Percentiles rank a stretch among this genome's conserved stretches.
phyloP scores from a whole-genome alignment of 2,888 invertebrate genomes.

The Drosophila subsilvestris region DNA sequence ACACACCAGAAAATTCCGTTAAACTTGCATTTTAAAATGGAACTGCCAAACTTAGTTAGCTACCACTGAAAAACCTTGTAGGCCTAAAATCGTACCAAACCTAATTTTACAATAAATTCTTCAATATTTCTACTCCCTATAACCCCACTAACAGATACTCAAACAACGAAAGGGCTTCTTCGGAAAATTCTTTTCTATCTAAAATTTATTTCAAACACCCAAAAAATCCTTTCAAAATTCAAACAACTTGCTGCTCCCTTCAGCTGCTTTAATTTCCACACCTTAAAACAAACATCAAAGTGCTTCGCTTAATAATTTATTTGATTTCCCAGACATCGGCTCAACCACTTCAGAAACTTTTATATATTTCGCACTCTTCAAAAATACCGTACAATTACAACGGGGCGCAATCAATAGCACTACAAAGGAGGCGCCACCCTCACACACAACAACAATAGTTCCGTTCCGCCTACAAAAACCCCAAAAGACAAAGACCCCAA shows the following conservation, averaged over 20 bases:
- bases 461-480: neutral
- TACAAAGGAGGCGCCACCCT: neutral
- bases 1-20: no score
- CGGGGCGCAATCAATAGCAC: slow-evolving; percentile 3
- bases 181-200: no score
- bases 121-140: no score
- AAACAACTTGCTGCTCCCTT: neutral
- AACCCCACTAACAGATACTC: no score
- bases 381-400: neutral
- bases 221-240: neutral
- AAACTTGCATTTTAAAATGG: no score
- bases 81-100: no score
- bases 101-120: no score
- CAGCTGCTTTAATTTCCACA: neutral
- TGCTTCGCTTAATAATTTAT: neutral
- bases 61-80: no score
- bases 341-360: neutral
- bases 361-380: neutral
- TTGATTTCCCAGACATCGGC: neutral
- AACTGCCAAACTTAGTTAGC: no score
- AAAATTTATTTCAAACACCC: neutral
- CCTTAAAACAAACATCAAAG: neutral
- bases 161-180: no score
- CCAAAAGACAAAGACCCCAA: slow-evolving; percentile 24
- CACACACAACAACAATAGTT: slow-evolving; percentile 14